Conservation (phyloP, 2,113 vertebrate species). For the Neolamprologus fasciatus region DNA sequence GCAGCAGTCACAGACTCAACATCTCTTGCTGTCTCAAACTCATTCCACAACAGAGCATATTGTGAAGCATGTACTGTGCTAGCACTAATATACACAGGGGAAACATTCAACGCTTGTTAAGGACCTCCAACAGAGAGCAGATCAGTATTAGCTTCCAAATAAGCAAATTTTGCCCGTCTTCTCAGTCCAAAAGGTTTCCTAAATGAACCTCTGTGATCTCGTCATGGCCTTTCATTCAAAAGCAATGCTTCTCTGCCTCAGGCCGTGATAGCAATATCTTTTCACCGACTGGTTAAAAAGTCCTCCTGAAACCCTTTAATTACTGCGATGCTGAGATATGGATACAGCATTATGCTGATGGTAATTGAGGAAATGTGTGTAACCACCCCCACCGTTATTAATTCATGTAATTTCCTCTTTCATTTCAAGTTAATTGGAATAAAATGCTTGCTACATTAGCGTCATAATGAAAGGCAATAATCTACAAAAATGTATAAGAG, state of each 20-base stretch:
- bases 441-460: slow-evolving; percentile 90
- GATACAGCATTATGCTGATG: not conserved
- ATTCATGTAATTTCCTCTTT: slow-evolving; percentile 83
- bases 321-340: slow-evolving; percentile 54
- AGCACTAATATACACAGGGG: not conserved
- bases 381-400: slow-evolving; percentile 78
- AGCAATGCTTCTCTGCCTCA: not conserved
- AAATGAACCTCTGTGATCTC: not conserved
- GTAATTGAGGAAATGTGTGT: slow-evolving; percentile 62
- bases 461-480: slow-evolving; percentile 81
- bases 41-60: not conserved
- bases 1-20: not conserved
- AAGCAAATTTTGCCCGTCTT: not conserved
- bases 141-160: not conserved
- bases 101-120: not conserved
- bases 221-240: slow-evolving; percentile 8
- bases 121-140: not conserved
- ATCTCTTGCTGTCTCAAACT: not conserved
- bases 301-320: slow-evolving; percentile 48
- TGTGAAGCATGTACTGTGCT: not conserved
- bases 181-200: not conserved
- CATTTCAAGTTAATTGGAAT: slow-evolving; percentile 87
- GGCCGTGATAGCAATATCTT: not conserved
- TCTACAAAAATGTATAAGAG: slow-evolving; percentile 75
- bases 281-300: slow-evolving; percentile 23